Evolutionary conservation across 2,888 invertebrate species (phyloP).

Genomic region (Eutolmus rufibarbis): DNA sequence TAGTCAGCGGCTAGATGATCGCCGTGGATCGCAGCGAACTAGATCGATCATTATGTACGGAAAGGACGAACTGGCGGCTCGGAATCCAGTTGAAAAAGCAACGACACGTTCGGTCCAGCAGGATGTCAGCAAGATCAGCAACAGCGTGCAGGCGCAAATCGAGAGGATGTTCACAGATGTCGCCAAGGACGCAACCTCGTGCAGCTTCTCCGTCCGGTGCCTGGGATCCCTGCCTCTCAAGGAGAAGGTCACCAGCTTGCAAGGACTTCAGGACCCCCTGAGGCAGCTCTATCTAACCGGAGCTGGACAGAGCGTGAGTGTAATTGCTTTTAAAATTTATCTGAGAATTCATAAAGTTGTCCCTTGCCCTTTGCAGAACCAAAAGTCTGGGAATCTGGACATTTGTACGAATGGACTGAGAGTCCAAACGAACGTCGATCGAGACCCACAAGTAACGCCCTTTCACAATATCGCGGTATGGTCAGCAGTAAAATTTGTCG

Average conservation of each 20-base stretch:
- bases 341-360: not conserved
- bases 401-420: constrained; percentile 67
- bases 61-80: constrained; percentile 60
- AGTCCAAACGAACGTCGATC: constrained; percentile 70
- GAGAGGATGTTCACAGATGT: constrained; percentile 85
- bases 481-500: constrained; percentile 88
- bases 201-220: constrained; percentile 78
- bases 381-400: constrained; percentile 58
- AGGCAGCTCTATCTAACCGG: constrained; percentile 71
- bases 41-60: constrained; percentile 63
- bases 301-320: constrained; percentile 56
- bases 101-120: not conserved
- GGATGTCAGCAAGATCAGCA: constrained; percentile 65
- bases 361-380: constrained; percentile 51
- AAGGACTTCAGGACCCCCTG: constrained; percentile 82
- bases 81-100: not conserved
- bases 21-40: constrained; percentile 61
- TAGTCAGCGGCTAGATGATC: constrained; percentile 61
- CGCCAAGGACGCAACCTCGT: constrained; percentile 69
- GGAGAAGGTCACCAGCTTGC: constrained; percentile 81
- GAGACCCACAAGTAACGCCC: constrained; percentile 74
- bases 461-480: constrained; percentile 92
- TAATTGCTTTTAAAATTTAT: not conserved
- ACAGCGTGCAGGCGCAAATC: constrained; percentile 84
- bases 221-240: constrained; percentile 81